Base-by-base conservation (phyloP, 2,888 invertebrate genomes). In the Argyresthia goedartella region DNA sequence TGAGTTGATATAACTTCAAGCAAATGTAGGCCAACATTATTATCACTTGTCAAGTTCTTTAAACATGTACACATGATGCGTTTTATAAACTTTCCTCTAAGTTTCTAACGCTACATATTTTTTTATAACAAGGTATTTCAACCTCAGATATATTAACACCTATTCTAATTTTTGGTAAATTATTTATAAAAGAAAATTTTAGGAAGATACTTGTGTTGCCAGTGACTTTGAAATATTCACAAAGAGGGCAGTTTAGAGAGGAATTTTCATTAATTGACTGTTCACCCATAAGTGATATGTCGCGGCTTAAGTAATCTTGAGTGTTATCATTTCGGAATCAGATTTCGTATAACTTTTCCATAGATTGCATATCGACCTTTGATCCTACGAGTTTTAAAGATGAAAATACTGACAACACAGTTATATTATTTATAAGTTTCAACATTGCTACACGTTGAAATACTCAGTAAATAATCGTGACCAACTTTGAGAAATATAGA, bases 401-500 rank as follows among this genome's bases (percentile, higher is more conserved):
- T 9, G n/a, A 46, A 25, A 46, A 58, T 58, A 60, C 78, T 77
- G 81, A 81, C 80, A 81, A 82, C 79, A 84, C 77, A 52, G 42
- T 34, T 63, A 60, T 71, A 70, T 68, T 59, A 62, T 59, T 52
- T 15, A 61, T 59, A 56, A 73, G 81, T 84, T 85, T 82, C 67
- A 82, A 85, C 86, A 84, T 86, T 86, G 86, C 81, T 81, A 85
- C 80, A 49, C 53, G 53, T 15, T 45, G 13, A 59, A 60, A 55
- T 55, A 53, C 56, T 59, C 58, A 61, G 57, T 57, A 61, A 56
- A 56, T 53, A 54, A 13, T 46, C 25, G 55, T 57, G 60, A 73
- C 77, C 81, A 85, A 82, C 81, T 82, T 85, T 84, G 81, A 86
- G 82, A 76, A 77, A 78, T 69, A 70, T 61, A 58, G 52, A 45